These are phyloP conservation scores for Drosophila pachea DNA, from an alignment of 1,140 invertebrate genomes.

Conservation along the genomic window DNA sequence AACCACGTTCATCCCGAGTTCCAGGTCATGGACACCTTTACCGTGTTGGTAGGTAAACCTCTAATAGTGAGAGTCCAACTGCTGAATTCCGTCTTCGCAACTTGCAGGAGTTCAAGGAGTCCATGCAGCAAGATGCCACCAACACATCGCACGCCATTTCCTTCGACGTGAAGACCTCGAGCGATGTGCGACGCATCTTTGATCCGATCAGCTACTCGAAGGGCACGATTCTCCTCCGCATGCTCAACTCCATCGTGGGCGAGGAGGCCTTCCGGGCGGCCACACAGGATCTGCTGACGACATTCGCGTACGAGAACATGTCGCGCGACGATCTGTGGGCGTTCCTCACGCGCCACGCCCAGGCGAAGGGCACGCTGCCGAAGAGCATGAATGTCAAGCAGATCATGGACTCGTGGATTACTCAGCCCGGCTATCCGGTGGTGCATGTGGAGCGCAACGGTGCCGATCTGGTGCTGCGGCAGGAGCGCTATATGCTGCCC, in stretches of 20 bases:
- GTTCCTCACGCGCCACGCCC: conserved; percentile 81
- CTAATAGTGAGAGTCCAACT: no score
- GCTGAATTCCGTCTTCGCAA: no score
- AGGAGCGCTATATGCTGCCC: conserved; percentile 71
- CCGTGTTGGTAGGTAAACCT: conserved; percentile 80
- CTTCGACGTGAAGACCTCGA: conserved; percentile 84
- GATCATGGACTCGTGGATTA: conserved; percentile 91
- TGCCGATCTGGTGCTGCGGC: conserved; percentile 54
- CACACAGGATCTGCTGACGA: conserved; percentile 82
- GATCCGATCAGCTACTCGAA: conserved; percentile 93
- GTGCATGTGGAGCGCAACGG: conserved; percentile 81
- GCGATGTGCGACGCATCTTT: conserved; percentile 90
- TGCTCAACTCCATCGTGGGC: conserved; percentile 89
- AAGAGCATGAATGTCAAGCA: conserved; percentile 81
- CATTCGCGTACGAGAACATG: conserved; percentile 83
- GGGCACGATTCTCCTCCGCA: conserved; percentile 89
- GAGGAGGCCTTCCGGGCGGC: conserved; percentile 84
- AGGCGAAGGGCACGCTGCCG: conserved; percentile 78
- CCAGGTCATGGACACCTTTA: conserved; percentile 89
- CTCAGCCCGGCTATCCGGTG: conserved; percentile 90
- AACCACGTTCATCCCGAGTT: conserved; percentile 84
- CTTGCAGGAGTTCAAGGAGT: conserved; percentile 82
- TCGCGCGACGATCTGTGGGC: conserved; percentile 86
- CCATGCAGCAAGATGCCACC: conserved; percentile 86
- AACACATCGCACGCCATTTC: conserved; percentile 87